Base-by-base conservation (phyloP, 2,888 invertebrate genomes). In the Ectobius pallidus region DNA sequence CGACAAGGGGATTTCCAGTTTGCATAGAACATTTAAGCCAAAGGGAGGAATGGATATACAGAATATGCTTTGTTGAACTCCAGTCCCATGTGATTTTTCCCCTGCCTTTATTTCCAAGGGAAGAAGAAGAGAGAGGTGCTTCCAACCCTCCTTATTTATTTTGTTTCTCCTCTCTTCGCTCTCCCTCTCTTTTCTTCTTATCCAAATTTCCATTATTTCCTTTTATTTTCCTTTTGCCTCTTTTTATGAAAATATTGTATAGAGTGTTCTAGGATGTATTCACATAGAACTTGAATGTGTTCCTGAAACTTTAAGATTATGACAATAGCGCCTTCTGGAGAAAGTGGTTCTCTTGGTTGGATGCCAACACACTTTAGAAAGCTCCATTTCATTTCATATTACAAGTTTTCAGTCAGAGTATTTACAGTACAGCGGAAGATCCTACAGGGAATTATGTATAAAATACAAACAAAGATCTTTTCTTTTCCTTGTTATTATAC, bases 41-140 rank as follows among this genome's bases (percentile, higher is more conserved):
- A 46, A 14, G 42, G 32, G 39, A 25, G 58, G 39, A 44, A 30
- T 16, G 25, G 7, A 18, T 7, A 20, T 14, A 20, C 18, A 18
- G 70, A 46, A 44, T 70, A 70, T 63, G 70, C 70, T 70, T 70
- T 70, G 70, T 70, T 70, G 46, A 32, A 32, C 70, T 70, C 44
- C 30, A 61, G 22, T 70, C 70, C 62, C 61, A 16, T 63, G 63
- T 39, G 63, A 63, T 63, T 22, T 63, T 62, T 63, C 42, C 25
- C 52, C 22, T 25, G 20, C 14, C 52, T 52, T 6, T n/a, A n/a
- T n/a, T n/a, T n/a, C n/a, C 52, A 25, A 52, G 52, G 52, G 52
- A 25, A 52, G 22, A 52, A 52, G 25, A 14, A 52, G 20, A 25
- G n/a, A n/a, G n/a, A n/a, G 18, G 20, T 46, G 46, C 52, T 52